These are phyloP conservation scores for Callosobruchus maculatus DNA, from an alignment of 2,888 invertebrate species.

Conservation along the genomic window DNA sequence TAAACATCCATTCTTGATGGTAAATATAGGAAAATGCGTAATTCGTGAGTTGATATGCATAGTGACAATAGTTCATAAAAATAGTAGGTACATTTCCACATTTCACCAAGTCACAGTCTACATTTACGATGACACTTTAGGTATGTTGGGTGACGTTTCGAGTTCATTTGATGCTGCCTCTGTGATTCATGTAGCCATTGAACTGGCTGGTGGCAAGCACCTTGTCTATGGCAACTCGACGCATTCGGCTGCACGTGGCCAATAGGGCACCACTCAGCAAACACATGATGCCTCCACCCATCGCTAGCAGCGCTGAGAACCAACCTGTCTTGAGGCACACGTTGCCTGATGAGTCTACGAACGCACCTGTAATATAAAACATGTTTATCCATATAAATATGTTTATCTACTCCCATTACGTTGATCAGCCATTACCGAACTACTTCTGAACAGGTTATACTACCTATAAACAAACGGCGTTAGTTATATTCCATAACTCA, in stretches of 20 bases:
- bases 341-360: constrained; percentile 39
- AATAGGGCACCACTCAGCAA: constrained; percentile 69
- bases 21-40: not conserved
- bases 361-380: constrained; percentile 2
- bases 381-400: constrained; percentile 12
- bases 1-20: too few species aligned
- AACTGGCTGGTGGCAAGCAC: constrained; percentile 41
- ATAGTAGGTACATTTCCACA: not conserved
- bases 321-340: constrained; percentile 52
- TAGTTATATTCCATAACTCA: too few species aligned
- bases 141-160: not conserved
- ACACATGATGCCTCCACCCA: constrained; percentile 56
- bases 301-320: constrained; percentile 53
- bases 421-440: too few species aligned
- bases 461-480: too few species aligned
- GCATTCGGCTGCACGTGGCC: constrained; percentile 72
- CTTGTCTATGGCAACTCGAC: constrained; percentile 54
- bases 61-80: too few species aligned
- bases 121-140: not conserved
- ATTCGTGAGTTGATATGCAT: too few species aligned
- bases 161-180: constrained; percentile 45
- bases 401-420: too few species aligned
- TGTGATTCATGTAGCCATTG: constrained; percentile 50
- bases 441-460: too few species aligned
- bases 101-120: not conserved